Base-by-base conservation (phyloP, 2,888 invertebrate species). In the Temnothorax ravouxi region DNA sequence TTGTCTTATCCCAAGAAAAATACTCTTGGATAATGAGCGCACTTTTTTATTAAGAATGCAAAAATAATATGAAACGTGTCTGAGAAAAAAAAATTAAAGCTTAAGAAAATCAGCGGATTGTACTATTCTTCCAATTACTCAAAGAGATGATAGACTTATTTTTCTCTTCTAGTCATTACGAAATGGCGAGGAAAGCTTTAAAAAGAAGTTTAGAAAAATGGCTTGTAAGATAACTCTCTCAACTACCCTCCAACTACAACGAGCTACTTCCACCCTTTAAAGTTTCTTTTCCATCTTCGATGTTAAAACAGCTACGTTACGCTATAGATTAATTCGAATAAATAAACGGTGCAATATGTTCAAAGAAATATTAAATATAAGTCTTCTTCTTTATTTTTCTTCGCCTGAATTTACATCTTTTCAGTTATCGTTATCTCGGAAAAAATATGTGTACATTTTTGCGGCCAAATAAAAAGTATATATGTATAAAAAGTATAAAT, bases 151-250 rank as follows among this genome's bases (percentile, higher is more conserved):
- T 47, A 9, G 15, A 61, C 13, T 61, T 74, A 74, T 61, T 75
- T 75, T 75, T 62, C 34, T 47, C 38, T 75, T 47, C 4, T 44
- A 34, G 38, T 44, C 47, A 62, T 75, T 62, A 75, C 21, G 41
- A 75, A 61, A 75, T 75, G 18, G 62, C 4, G 41, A 5, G 61
- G 1, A 59, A 34, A 61, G 61, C 47, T 75, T 61, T 47, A 61
- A 75, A 75, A 75, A 61, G 29, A 21, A 34, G 29, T 50, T 34
- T 75, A 75, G 47, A 75, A 62, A 75, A 75, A 75, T 62, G n/a
- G 15, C n/a, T 21, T 62, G 47, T n/a, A 61, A 52, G n/a, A 41
- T 61, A 29, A 75, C 62, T 75, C 18, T 41, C 29, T 75, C 47
- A 75, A 9, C 21, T 15, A 75, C 47, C n/a, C n/a, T 44, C n/a